These are phyloP conservation scores for Zoanthus sansibaricus DNA, from an alignment of 92 coral and sea anemone genomes.

Conservation along the genomic window DNA sequence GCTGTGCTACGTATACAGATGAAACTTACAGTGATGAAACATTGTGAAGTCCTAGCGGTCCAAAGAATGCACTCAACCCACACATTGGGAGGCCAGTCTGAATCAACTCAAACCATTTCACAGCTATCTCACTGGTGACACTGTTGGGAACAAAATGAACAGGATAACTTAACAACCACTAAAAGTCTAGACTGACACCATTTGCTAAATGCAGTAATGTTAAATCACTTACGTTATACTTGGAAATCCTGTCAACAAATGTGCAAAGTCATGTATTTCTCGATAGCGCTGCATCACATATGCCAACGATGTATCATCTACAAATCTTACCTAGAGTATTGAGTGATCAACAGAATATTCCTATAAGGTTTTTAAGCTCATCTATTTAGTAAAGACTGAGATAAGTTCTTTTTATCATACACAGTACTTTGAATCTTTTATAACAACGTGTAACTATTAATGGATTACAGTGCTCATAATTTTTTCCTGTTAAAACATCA, in stretches of 20 bases:
- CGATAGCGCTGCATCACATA: conserved; percentile 97
- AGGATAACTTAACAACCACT: not conserved
- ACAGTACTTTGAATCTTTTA: too few species aligned
- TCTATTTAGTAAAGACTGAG: not conserved
- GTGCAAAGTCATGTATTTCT: conserved; percentile 91
- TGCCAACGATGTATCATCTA: conserved; percentile 89
- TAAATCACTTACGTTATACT: conserved; percentile 64
- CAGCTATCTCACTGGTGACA: conserved; percentile 92
- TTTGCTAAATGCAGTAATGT: not conserved
- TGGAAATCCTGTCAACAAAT: conserved; percentile 88
- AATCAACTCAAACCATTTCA: conserved; percentile 98
- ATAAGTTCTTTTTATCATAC: not conserved
- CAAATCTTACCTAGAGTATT: conserved; percentile 79
- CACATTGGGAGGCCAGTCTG: conserved; percentile 96
- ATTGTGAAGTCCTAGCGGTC: conserved; percentile 70
- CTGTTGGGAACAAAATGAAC: conserved; percentile 45
- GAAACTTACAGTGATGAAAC: conserved; percentile 73
- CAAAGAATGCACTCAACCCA: conserved; percentile 85
- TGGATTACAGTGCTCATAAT: too few species aligned
- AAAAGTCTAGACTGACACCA: not conserved
- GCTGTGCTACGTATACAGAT: not conserved
- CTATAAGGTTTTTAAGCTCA: not conserved
- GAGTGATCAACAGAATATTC: not conserved
- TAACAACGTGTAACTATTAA: too few species aligned
- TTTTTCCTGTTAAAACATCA: too few species aligned